Evolutionary conservation across 2,113 vertebrate species (phyloP).

Genomic region (Archocentrus centrarchus): DNA sequence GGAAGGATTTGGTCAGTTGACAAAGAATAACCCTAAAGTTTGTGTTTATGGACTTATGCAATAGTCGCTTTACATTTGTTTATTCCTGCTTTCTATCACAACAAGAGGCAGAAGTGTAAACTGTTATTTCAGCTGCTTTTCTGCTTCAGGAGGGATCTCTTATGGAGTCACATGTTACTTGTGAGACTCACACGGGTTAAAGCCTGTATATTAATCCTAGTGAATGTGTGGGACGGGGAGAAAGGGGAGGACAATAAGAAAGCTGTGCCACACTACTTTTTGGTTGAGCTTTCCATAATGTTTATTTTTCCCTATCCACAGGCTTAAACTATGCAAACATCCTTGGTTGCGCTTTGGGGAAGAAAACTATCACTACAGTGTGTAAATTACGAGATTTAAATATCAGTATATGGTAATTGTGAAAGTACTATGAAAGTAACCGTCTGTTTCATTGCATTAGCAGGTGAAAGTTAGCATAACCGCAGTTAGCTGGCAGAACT

Average conservation of each 20-base stretch:
- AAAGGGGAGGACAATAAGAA: neutral
- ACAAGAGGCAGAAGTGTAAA: neutral
- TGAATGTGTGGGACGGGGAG: neutral
- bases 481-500: constrained; percentile 4
- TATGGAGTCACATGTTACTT: neutral
- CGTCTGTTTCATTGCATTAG: neutral
- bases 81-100: neutral
- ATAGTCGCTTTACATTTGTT: neutral
- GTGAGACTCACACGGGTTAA: neutral
- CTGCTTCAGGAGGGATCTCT: neutral
- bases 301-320: no score
- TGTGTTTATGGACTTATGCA: neutral
- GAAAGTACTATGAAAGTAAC: no score
- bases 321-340: no score
- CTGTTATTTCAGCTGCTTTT: neutral
- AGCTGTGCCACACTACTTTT: rapidly evolving
- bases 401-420: no score
- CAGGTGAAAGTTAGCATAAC: neutral
- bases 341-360: no score
- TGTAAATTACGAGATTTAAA: rapidly evolving
- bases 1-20: no score
- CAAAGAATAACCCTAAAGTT: neutral
- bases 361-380: rapidly evolving
- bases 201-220: rapidly evolving
- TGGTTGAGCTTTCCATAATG: neutral